Evolutionary conservation across 2,113 vertebrate genomes (phyloP).

Genomic region (Solea senegalensis): DNA sequence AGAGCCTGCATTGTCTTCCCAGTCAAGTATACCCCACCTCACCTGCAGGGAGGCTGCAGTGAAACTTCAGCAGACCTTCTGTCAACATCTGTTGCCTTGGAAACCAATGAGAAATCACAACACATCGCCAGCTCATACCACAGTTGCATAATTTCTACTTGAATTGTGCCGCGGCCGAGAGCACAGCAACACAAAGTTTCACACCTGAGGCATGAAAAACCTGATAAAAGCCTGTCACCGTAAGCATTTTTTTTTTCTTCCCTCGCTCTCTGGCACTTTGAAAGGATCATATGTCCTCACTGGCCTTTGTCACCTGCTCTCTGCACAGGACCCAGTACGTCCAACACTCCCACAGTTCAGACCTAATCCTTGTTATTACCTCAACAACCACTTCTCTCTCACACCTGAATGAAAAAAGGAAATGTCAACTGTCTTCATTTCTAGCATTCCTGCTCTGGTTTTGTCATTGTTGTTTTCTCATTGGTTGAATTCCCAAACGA

Average conservation of each 20-base stretch:
- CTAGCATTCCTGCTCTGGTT: slow-evolving; percentile 44
- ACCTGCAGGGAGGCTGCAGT: too few relatives aligned
- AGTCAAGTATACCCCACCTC: too few relatives aligned
- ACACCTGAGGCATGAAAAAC: slow-evolving; percentile 38
- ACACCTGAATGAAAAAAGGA: slow-evolving; percentile 14
- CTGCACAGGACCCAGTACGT: background rate
- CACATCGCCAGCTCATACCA: background rate
- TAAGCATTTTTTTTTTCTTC: background rate
- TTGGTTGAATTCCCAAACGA: slow-evolving; percentile 6
- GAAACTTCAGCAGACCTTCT: too few relatives aligned
- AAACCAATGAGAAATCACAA: slow-evolving; percentile 9
- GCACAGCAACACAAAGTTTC: slow-evolving; percentile 7
- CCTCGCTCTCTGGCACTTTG: background rate
- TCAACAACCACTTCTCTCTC: slow-evolving; percentile 26
- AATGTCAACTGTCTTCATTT: slow-evolving; percentile 65
- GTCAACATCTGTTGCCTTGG: too few relatives aligned
- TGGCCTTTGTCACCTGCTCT: slow-evolving; percentile 24
- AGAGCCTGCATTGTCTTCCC: too few relatives aligned
- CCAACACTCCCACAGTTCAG: slow-evolving; percentile 31
- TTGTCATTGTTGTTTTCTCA: slow-evolving; percentile 19
- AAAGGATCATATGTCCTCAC: slow-evolving; percentile 37
- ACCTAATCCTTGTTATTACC: slow-evolving; percentile 45
- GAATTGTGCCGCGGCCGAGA: slow-evolving; percentile 10
- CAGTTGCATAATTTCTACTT: slow-evolving; percentile 13
- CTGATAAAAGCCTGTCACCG: slow-evolving; percentile 2